These are phyloP conservation scores for Cossypha polioptera DNA, from an alignment of 2,797 vertebrate genomes.

Conservation along the genomic window DNA sequence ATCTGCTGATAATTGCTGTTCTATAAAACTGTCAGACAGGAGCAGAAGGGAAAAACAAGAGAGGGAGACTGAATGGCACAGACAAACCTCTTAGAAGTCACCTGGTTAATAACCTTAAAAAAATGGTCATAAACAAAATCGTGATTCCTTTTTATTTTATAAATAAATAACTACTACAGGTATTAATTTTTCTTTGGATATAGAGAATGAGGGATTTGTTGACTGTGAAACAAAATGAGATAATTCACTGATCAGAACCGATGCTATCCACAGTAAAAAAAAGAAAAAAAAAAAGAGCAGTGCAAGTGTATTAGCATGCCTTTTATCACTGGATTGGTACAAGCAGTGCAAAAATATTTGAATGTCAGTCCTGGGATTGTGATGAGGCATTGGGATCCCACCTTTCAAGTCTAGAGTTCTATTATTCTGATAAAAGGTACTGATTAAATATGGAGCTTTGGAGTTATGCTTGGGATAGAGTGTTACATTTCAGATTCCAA, in stretches of 20 bases:
- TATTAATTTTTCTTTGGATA: neutral
- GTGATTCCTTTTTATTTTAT: neutral
- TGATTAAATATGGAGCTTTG: neutral
- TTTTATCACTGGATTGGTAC: neutral
- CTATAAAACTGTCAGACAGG: slow-evolving; percentile 1
- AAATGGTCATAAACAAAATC: neutral
- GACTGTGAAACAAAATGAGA: neutral
- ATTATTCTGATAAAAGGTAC: neutral
- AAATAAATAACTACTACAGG: neutral
- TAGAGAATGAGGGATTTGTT: neutral
- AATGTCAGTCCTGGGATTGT: neutral
- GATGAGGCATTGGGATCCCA: neutral
- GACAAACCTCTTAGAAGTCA: neutral
- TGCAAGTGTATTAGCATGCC: neutral
- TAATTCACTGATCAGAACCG: neutral
- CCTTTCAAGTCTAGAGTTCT: neutral
- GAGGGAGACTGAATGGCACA: neutral
- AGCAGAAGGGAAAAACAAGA: neutral
- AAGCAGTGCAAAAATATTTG: neutral
- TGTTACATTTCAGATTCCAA: neutral
- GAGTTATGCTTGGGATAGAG: neutral
- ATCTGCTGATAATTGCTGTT: slow-evolving; percentile 27
- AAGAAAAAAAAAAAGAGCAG: neutral
- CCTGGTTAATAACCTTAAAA: slow-evolving; percentile 19
- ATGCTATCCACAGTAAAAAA: neutral